Conservation (phyloP, 37 sponge, comb jelly and placozoan genomes). For the Crambe crambe region DNA sequence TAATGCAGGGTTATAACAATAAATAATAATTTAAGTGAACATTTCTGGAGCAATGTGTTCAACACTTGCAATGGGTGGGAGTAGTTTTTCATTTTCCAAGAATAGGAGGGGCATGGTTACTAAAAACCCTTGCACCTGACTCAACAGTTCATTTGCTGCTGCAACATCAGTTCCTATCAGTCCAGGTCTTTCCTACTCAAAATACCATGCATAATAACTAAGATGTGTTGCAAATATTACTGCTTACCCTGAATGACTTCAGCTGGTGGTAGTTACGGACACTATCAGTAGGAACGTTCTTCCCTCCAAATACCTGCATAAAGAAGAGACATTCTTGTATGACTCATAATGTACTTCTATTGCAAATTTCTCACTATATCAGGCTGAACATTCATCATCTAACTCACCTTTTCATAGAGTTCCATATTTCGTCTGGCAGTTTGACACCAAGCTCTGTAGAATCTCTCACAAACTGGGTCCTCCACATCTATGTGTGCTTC, state of each 20-base stretch:
- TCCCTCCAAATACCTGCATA: slow-evolving; percentile 55
- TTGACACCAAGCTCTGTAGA: slow-evolving; percentile 35
- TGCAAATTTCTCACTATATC: neutral
- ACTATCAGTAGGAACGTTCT: slow-evolving; percentile 51
- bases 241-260: slow-evolving; percentile 25
- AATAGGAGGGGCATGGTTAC: slow-evolving; percentile 58
- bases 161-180: slow-evolving; percentile 14
- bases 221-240: neutral
- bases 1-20: no score
- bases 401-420: slow-evolving; percentile 36
- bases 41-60: slow-evolving; percentile 14
- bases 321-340: neutral
- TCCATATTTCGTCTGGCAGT: slow-evolving; percentile 34
- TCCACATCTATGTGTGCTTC: slow-evolving; percentile 12
- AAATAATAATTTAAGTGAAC: slow-evolving; percentile 8
- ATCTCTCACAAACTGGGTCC: slow-evolving; percentile 45
- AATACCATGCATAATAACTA: neutral
- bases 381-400: neutral
- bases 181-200: slow-evolving; percentile 17
- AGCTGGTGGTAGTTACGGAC: slow-evolving; percentile 25
- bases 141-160: slow-evolving; percentile 21
- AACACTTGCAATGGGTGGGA: slow-evolving; percentile 13
- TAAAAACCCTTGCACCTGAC: slow-evolving; percentile 36
- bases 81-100: slow-evolving; percentile 45
- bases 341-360: neutral